Evolutionary conservation across 2,888 invertebrate species (phyloP).

Genomic region (Drosophila paranaensis): DNA sequence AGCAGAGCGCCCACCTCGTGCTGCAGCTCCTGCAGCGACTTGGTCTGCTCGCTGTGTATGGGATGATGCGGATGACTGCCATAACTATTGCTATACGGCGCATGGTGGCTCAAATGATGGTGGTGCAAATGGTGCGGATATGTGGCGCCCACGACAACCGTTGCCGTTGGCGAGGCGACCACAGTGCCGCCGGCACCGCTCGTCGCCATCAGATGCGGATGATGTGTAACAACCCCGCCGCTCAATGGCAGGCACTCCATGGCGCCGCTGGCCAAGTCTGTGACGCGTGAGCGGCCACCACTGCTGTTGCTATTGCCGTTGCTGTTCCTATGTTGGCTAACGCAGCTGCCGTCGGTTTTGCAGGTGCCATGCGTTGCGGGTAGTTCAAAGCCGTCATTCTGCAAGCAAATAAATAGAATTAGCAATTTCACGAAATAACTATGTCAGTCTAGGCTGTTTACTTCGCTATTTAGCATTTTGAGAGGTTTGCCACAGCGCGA

Average conservation of each 20-base stretch:
- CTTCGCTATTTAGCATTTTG: slow-evolving; percentile 5
- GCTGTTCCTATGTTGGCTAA: slow-evolving; percentile 58
- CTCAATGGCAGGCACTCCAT: slow-evolving; percentile 93
- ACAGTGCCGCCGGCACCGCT: slow-evolving; percentile 42
- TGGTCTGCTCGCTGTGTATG: slow-evolving; percentile 92
- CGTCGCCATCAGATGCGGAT: slow-evolving; percentile 66
- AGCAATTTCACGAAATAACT: not conserved
- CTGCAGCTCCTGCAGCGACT: slow-evolving; percentile 96
- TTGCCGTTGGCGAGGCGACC: slow-evolving; percentile 63
- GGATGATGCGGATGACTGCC: slow-evolving; percentile 89
- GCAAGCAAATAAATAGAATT: slow-evolving; percentile 24
- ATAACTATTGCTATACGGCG: slow-evolving; percentile 80
- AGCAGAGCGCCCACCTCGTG: slow-evolving; percentile 96
- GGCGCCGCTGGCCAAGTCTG: slow-evolving; percentile 81
- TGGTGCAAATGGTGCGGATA: slow-evolving; percentile 82
- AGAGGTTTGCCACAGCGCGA: not conserved
- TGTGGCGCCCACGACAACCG: slow-evolving; percentile 77
- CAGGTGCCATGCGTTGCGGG: slow-evolving; percentile 68
- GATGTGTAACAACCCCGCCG: slow-evolving; percentile 83
- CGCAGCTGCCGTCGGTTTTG: slow-evolving; percentile 62
- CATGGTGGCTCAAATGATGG: slow-evolving; percentile 79
- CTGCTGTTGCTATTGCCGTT: slow-evolving; percentile 38
- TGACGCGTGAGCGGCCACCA: slow-evolving; percentile 52
- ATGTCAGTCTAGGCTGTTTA: not conserved
- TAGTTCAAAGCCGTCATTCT: slow-evolving; percentile 80